phyloP scores from a whole-genome alignment of 1,140 invertebrate species.

The Nasonia vitripennis region DNA sequence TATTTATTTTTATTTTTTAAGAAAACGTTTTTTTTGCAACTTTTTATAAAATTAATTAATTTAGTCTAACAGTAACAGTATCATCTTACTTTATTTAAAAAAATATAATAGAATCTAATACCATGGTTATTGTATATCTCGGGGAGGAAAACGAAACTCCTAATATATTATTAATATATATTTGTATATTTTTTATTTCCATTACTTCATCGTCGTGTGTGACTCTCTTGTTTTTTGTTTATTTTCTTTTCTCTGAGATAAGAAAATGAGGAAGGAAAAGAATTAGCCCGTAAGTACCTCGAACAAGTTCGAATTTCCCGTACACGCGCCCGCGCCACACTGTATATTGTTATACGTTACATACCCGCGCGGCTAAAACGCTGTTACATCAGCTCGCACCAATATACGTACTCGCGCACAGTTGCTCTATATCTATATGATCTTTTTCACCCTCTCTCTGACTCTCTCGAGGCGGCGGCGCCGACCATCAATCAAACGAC shows the following conservation, averaged over 20 bases:
- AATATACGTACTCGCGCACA: background rate
- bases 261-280: background rate
- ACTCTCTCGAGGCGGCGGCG: background rate
- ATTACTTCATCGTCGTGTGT: background rate
- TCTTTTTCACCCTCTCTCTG: background rate
- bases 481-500: conserved; percentile 14
- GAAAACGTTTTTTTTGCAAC: conserved; percentile 10
- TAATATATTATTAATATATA: conserved; percentile 3
- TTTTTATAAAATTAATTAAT: conserved; percentile 51
- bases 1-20: conserved; percentile 9
- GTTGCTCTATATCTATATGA: background rate
- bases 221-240: background rate
- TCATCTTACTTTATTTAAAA: conserved; percentile 39
- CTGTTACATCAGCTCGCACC: background rate
- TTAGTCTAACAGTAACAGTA: conserved; percentile 42
- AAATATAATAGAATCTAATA: conserved; percentile 49
- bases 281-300: conserved; percentile 27
- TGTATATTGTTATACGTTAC: background rate
- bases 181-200: conserved; percentile 8
- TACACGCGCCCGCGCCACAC: conserved; percentile 8
- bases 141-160: background rate
- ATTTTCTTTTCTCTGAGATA: background rate
- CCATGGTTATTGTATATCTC: conserved; percentile 42
- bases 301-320: conserved; percentile 34
- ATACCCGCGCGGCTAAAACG: background rate